Evolutionary conservation across 2,113 vertebrate species (phyloP).

Genomic region (Penelope pileata): DNA sequence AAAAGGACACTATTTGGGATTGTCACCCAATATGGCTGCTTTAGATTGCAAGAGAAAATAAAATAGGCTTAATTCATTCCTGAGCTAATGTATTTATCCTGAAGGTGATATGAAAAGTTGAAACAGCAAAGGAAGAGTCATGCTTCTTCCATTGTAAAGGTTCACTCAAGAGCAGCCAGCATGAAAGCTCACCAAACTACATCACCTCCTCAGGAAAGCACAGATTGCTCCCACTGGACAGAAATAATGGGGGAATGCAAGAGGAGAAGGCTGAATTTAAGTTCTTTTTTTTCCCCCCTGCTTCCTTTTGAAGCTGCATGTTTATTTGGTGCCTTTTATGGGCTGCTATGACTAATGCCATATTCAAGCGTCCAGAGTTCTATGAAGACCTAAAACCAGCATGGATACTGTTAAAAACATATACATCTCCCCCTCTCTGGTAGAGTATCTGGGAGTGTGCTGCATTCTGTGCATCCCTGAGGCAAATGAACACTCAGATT

Average conservation of each 20-base stretch:
- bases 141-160: neutral
- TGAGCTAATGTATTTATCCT: neutral
- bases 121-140: neutral
- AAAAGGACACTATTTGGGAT: neutral
- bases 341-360: conserved; percentile 17
- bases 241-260: neutral
- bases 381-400: neutral
- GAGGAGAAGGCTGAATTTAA: neutral
- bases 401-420: neutral
- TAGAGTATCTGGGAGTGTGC: neutral
- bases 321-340: neutral
- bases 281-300: neutral
- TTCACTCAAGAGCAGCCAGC: neutral
- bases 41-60: neutral
- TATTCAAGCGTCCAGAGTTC: neutral
- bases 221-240: neutral
- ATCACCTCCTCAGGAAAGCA: neutral
- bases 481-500: conserved; percentile 1
- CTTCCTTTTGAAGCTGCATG: neutral
- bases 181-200: neutral
- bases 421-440: neutral
- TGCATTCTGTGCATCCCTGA: neutral
- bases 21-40: neutral
- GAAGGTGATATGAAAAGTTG: neutral
- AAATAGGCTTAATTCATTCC: neutral